phyloP scores from a whole-genome alignment of 92 coral and sea anemone genomes.

The Diadumene lineata region DNA sequence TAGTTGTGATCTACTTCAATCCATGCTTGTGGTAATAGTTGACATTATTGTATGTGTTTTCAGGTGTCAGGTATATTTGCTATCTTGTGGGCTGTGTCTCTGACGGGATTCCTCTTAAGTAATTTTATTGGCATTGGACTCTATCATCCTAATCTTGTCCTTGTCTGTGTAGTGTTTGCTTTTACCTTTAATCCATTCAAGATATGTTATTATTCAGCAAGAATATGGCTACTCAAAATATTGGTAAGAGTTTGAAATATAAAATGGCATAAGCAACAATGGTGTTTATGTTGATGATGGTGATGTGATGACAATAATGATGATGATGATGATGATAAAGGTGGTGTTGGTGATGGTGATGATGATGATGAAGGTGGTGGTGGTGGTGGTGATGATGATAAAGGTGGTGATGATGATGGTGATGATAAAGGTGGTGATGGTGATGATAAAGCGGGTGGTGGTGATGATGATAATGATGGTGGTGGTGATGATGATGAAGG shows the following conservation, averaged over 20 bases:
- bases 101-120: conserved; percentile 67
- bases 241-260: conserved; percentile 84
- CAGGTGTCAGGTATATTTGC: conserved; percentile 87
- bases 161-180: conserved; percentile 61
- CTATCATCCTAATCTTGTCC: conserved; percentile 65
- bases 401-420: too few relatives aligned
- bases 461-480: neutral
- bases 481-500: neutral
- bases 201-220: conserved; percentile 81
- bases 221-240: conserved; percentile 87
- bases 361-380: neutral
- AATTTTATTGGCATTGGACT: conserved; percentile 63
- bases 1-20: too few relatives aligned
- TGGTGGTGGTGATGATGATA: too few relatives aligned
- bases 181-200: conserved; percentile 87
- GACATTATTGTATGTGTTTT: neutral
- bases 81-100: conserved; percentile 78
- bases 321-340: neutral
- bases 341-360: neutral
- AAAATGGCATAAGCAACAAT: neutral
- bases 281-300: neutral
- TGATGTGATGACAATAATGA: neutral
- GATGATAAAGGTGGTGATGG: too few relatives aligned
- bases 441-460: too few relatives aligned
- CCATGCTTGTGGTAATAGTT: neutral